Conservation (phyloP, 2,888 invertebrate species). For the Scaptomyza parva region DNA sequence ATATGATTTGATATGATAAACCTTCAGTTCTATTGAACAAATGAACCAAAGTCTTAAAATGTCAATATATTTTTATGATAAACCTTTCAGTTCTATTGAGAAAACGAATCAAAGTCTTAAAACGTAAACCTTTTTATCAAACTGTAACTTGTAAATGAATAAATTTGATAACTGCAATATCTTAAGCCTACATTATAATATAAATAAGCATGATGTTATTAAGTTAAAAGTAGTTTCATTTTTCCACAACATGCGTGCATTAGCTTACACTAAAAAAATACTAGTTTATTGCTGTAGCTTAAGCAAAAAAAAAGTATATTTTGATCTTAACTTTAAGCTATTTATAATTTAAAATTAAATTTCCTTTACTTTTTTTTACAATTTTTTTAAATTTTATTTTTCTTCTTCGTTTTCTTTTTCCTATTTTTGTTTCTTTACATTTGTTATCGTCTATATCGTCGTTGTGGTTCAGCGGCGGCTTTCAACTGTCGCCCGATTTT, state of each 20-base stretch:
- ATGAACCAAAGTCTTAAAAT: too few relatives aligned
- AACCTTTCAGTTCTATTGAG: too few relatives aligned
- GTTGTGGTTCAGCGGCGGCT: slow-evolving; percentile 87
- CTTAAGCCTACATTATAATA: not conserved
- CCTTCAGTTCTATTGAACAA: not conserved
- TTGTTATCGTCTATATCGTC: slow-evolving; percentile 38
- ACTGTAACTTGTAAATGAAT: not conserved
- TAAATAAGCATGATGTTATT: slow-evolving; percentile 24
- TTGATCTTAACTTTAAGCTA: slow-evolving; percentile 16
- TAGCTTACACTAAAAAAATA: slow-evolving; percentile 1
- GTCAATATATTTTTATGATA: too few relatives aligned
- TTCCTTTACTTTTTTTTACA: slow-evolving; percentile 2
- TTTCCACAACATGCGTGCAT: slow-evolving; percentile 14
- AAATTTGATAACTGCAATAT: too few relatives aligned
- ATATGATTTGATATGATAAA: too few relatives aligned
- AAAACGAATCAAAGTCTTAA: not conserved
- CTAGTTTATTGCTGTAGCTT: slow-evolving; percentile 21
- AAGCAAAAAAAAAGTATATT: slow-evolving; percentile 2
- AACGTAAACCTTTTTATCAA: too few relatives aligned
- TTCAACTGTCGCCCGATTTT: slow-evolving; percentile 94
- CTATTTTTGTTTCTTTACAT: slow-evolving; percentile 28
- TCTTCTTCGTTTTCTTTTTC: slow-evolving; percentile 20
- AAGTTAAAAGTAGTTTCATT: slow-evolving; percentile 16
- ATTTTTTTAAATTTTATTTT: slow-evolving; percentile 27
- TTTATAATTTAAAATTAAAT: slow-evolving; percentile 22